Base-by-base conservation (phyloP, 2,113 vertebrate species). In the Tyrannus savana region DNA sequence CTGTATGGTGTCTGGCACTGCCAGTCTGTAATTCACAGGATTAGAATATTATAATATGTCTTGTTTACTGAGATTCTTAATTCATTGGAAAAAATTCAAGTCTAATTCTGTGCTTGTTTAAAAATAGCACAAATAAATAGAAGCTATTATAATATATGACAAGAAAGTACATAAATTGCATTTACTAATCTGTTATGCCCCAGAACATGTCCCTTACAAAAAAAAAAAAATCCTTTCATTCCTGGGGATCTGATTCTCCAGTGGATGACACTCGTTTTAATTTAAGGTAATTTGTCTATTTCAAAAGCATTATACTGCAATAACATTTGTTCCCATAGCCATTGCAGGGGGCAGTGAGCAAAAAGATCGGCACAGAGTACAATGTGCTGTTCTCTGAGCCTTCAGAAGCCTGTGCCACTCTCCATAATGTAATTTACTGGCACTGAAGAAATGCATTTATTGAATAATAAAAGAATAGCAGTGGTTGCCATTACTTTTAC, bases 41-140 rank as follows among this genome's bases (percentile, higher is more conserved):
- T 83, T 92, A 86, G 60, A 88, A 19, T 19, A 13, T 88, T 91
- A 35, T 66, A 53, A 71, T 41, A 56, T 7, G 2, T 67, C 39
- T 88, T 87, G 49, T 58, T 92, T 58, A 46, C 60, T 66, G 35
- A 71, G 60, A 67, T 62, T 87, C 69, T 69, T 41, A 60, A 23
- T 59, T 95, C 88, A 31, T 25, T 71, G 58, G 58, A 84, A 94
- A 91, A 77, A 46, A 37, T 46, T 11, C 47, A 84, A 83, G 33
- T 93, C 62, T 90, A 93, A 95, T 62, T 93, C 66, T 68, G 44
- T 58, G 19, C 59, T 87, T 71, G 60, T 85, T 91, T 81, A 93
- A 96, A 93, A 96, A 95, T 93, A 95, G 86, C 60, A 90, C 73
- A 92, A 89, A 92, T 90, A 96, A 93, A 59, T 86, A 93, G 77